phyloP scores from a whole-genome alignment of 2,113 vertebrate species.

The Xyliphius kryptos region DNA sequence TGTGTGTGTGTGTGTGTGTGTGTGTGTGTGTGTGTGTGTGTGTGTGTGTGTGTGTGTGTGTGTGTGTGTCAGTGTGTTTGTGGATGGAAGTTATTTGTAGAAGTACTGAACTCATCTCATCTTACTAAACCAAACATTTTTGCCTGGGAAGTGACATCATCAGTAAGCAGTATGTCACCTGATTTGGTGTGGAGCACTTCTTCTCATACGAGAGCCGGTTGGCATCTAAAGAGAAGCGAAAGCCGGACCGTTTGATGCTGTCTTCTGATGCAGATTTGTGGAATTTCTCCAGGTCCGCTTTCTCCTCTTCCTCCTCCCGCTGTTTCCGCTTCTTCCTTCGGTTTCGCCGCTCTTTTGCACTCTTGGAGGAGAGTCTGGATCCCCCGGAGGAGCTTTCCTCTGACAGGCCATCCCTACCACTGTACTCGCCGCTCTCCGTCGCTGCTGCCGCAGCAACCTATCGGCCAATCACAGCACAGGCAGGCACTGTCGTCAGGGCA shows the following conservation, averaged over 20 bases:
- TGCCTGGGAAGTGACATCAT: too few relatives aligned
- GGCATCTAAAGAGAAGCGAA: slow-evolving; percentile 87
- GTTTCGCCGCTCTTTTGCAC: slow-evolving; percentile 90
- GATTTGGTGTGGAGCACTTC: slow-evolving; percentile 90
- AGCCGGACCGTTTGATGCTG: slow-evolving; percentile 84
- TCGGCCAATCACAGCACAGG: slow-evolving; percentile 53
- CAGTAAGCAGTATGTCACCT: too few relatives aligned
- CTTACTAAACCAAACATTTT: too few relatives aligned
- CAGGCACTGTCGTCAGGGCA: slow-evolving; percentile 59
- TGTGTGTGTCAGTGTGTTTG: too few relatives aligned
- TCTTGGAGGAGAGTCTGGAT: slow-evolving; percentile 93
- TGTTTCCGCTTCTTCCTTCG: slow-evolving; percentile 79
- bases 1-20: too few relatives aligned
- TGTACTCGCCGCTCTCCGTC: slow-evolving; percentile 80
- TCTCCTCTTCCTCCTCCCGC: slow-evolving; percentile 69
- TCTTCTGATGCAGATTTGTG: slow-evolving; percentile 89
- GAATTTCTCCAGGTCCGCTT: slow-evolving; percentile 70
- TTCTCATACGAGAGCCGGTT: slow-evolving; percentile 88
- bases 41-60: too few relatives aligned
- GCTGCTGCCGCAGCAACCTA: slow-evolving; percentile 73
- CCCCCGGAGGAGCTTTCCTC: slow-evolving; percentile 87
- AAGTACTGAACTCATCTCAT: too few relatives aligned
- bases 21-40: too few relatives aligned
- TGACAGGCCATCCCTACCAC: slow-evolving; percentile 70
- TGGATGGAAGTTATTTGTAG: too few relatives aligned